These are phyloP conservation scores for Plestiodon gilberti DNA, from an alignment of 2,113 vertebrate genomes.

Conservation along the genomic window DNA sequence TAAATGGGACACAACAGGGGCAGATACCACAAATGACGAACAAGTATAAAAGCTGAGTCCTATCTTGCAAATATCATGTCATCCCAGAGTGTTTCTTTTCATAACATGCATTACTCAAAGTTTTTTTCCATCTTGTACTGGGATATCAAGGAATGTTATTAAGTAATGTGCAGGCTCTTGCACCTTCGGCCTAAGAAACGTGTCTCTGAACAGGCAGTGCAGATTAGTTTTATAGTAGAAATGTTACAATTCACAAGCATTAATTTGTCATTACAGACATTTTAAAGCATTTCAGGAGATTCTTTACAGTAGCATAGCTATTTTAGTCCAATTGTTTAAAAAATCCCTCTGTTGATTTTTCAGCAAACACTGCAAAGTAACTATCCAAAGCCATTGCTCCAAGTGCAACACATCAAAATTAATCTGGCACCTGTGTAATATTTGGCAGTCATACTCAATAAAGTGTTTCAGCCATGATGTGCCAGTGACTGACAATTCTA, in stretches of 20 bases:
- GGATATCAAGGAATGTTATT: not conserved
- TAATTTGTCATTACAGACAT: constrained; percentile 31
- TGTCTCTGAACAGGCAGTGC: not conserved
- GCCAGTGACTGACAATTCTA: constrained; percentile 65
- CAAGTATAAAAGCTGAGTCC: not conserved
- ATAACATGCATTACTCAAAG: not conserved
- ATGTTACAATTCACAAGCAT: not conserved
- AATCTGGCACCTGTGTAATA: constrained; percentile 71
- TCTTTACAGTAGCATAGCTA: constrained; percentile 45
- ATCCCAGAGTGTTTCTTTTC: not conserved
- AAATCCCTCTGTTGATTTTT: constrained; percentile 55
- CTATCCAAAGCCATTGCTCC: constrained; percentile 50
- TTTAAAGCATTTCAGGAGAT: constrained; percentile 47
- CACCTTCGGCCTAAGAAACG: not conserved
- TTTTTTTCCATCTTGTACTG: not conserved
- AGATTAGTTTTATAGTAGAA: constrained; percentile 2
- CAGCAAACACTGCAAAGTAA: constrained; percentile 47
- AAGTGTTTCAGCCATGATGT: constrained; percentile 49
- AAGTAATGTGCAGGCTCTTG: not conserved
- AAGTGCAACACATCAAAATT: constrained; percentile 68
- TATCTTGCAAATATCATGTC: not conserved
- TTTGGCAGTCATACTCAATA: constrained; percentile 75
- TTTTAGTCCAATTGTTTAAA: constrained; percentile 47
- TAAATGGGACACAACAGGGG: not conserved
- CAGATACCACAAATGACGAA: not conserved